Base-by-base conservation (phyloP, 92 coral and sea anemone genomes). In the Heteractis magnifica region DNA sequence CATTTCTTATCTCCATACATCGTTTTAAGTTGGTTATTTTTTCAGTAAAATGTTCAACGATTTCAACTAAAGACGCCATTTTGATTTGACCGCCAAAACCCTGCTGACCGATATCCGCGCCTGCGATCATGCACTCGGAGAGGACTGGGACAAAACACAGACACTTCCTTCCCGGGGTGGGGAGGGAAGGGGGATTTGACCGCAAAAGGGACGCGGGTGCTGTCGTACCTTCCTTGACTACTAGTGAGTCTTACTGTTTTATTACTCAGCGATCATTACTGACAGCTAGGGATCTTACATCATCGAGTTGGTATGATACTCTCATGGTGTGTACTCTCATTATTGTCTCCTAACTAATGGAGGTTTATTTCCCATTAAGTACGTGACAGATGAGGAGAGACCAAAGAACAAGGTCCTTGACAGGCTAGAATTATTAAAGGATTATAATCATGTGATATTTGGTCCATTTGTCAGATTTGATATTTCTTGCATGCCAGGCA, bases 1-100 rank as follows among this genome's bases (percentile, higher is more conserved):
- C 90, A 77, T 91, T 86, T 84, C 95, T 82, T 60, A 96, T 78
- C 77, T 94, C 99, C 96, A 94, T 86, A 68, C 92, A 90, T 83
- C 86, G 90, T 77, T 92, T 94, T 72, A 96, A 81, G 59, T 83
- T 88, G 7, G 91, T 73, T 59, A 91, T 90, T 89, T 94, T 96
- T 49, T 79, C 78, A 14, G 94, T 71, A 82, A 96, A 96, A 73
- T 79, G 75, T 34, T 80, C 80, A 49, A 77, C 90, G 58, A 96
- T 78, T 51, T 92, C 93, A 34, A 78, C 89, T 21, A 82, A 49
- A 5, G 77, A 4, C 10, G 87, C 77, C 79, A 77, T 73, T 83
- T 78, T 79, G 79, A 78, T 77, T 85, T 85, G 88, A 78, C 81
- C 88, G 88, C 88, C 88, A 85, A 85, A 85, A 65, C 55, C 48